A percentile compares a stretch with the other conserved stretches of the same genome.
Evolutionary conservation across 2,797 vertebrate genomes (phyloP).

Genomic region (Melanotaenia parkinsoni): DNA sequence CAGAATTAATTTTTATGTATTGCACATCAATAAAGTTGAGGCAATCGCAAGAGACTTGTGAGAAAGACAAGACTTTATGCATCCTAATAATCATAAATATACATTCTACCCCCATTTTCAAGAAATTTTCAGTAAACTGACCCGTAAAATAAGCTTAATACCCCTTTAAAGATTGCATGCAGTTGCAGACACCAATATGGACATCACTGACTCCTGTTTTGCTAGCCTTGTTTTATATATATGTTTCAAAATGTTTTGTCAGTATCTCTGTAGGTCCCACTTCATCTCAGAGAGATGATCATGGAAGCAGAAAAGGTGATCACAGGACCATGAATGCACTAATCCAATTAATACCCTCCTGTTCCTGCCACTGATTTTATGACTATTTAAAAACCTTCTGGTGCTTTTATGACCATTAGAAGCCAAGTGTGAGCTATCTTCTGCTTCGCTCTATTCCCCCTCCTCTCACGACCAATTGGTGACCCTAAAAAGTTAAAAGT

Average conservation of each 20-base stretch:
- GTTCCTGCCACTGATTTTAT: slow-evolving; percentile 82
- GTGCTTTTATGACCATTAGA: slow-evolving; percentile 83
- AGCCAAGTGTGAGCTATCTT: slow-evolving; percentile 78
- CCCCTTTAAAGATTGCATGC: slow-evolving; percentile 15
- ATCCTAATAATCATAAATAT: not conserved
- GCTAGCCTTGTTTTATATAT: not conserved
- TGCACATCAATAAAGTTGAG: slow-evolving; percentile 25
- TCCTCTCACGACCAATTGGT: slow-evolving; percentile 67
- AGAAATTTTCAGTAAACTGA: not conserved
- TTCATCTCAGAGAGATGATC: slow-evolving; percentile 76
- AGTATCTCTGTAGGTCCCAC: slow-evolving; percentile 45
- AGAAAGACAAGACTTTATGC: not conserved
- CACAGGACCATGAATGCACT: slow-evolving; percentile 81
- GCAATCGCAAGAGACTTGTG: slow-evolving; percentile 5
- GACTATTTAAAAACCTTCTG: slow-evolving; percentile 85
- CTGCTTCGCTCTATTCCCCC: slow-evolving; percentile 63
- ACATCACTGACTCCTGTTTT: slow-evolving; percentile 5
- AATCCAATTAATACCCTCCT: slow-evolving; percentile 84
- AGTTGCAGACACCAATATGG: not conserved
- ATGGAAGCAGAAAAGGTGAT: slow-evolving; percentile 80
- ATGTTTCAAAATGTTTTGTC: slow-evolving; percentile 30
- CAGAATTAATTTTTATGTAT: slow-evolving; percentile 2
- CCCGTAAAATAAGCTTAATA: not conserved
- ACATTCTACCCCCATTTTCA: not conserved
- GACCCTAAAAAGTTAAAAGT: slow-evolving; percentile 70